phyloP scores from a whole-genome alignment of 2,797 vertebrate genomes.

The Galaxias olidus region DNA sequence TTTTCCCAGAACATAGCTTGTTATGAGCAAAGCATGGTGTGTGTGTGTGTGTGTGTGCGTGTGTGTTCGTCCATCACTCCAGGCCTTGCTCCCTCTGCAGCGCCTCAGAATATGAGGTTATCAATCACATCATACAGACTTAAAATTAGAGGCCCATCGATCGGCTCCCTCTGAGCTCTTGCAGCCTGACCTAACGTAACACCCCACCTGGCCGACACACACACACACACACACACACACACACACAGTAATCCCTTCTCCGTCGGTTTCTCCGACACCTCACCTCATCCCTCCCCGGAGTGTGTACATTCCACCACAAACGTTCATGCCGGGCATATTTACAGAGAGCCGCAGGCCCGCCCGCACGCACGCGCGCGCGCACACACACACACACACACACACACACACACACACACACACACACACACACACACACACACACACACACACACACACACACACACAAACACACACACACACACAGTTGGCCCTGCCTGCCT shows the following conservation, averaged over 20 bases:
- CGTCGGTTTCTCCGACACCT: slow-evolving; percentile 40
- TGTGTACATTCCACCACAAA: slow-evolving; percentile 47
- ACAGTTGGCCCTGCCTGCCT: slow-evolving; percentile 50
- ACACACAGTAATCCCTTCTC: slow-evolving; percentile 40
- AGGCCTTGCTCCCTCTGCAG: slow-evolving; percentile 43
- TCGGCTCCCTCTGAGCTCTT: slow-evolving; percentile 61
- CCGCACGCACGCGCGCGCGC: slow-evolving; percentile 58
- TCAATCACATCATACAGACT: slow-evolving; percentile 67
- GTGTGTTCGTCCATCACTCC: slow-evolving; percentile 34
- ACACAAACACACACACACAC: slow-evolving; percentile 31
- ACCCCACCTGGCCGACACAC: slow-evolving; percentile 47
- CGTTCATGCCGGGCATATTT: slow-evolving; percentile 66
- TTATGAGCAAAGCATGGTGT: slow-evolving; percentile 10
- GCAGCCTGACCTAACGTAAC: slow-evolving; percentile 59
- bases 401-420: slow-evolving; percentile 47
- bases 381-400: slow-evolving; percentile 31
- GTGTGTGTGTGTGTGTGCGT: slow-evolving; percentile 24
- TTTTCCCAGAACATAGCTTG: slow-evolving; percentile 8
- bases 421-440: slow-evolving; percentile 32
- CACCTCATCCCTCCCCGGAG: slow-evolving; percentile 34
- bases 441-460: slow-evolving; percentile 42
- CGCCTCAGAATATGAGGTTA: slow-evolving; percentile 63
- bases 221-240: slow-evolving; percentile 15
- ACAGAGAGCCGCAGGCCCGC: slow-evolving; percentile 53
- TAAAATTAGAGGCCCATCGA: slow-evolving; percentile 70